A percentile compares a stretch with the other conserved stretches of the same genome.
These are phyloP conservation scores for Elephas maximus DNA, from an alignment of 2,113 vertebrate genomes.

Conservation along the genomic window DNA sequence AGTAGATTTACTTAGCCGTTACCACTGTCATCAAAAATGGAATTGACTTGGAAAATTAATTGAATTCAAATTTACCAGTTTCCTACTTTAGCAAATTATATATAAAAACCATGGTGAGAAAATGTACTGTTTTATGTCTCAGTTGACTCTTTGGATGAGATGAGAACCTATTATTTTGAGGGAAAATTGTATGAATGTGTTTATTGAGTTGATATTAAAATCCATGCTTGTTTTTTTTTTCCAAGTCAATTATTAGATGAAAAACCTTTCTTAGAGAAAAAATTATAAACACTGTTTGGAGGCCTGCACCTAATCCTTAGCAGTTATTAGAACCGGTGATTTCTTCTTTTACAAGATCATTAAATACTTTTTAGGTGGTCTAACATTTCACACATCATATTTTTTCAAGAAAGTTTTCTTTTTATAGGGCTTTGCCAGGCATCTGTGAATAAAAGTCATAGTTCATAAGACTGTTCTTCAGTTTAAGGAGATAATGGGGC, in stretches of 20 bases:
- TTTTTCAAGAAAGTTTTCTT: conserved; percentile 31
- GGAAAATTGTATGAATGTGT: not conserved
- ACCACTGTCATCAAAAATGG: conserved; percentile 39
- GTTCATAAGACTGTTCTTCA: not conserved
- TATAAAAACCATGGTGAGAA: conserved; percentile 53
- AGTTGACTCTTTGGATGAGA: conserved; percentile 67
- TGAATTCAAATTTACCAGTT: not conserved
- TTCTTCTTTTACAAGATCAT: conserved; percentile 28
- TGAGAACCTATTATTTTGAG: conserved; percentile 62
- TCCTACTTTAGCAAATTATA: conserved; percentile 14
- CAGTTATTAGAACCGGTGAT: not conserved
- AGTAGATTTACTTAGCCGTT: not conserved
- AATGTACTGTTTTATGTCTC: conserved; percentile 58
- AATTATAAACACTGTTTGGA: not conserved
- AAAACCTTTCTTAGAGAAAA: not conserved
- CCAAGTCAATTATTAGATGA: not conserved
- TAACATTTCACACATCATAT: not conserved
- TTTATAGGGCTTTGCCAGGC: not conserved
- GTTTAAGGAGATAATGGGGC: not conserved
- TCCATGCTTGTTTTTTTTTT: not conserved
- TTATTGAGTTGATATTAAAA: conserved; percentile 23
- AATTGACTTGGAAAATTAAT: conserved; percentile 69
- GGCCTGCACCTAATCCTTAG: not conserved
- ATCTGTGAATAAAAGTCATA: not conserved
- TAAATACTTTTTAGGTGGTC: conserved; percentile 44